These are phyloP conservation scores for Brachionus paranguensis DNA, from an alignment of 1,140 invertebrate species.

Conservation along the genomic window DNA sequence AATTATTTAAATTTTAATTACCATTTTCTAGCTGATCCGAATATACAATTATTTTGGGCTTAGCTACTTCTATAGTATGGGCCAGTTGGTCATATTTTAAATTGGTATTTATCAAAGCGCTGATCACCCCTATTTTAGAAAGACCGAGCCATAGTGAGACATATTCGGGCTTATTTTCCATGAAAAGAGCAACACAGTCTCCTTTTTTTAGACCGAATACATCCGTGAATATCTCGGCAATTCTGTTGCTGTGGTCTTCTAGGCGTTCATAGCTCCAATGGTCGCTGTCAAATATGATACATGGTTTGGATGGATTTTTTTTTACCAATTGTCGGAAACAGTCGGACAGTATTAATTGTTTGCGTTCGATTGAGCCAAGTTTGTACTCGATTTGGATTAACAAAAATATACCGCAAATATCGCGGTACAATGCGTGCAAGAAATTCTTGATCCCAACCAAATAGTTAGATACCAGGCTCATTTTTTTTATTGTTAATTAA, in stretches of 20 bases:
- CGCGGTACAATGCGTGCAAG: not conserved
- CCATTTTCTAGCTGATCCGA: not conserved
- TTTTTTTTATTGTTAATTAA: not conserved
- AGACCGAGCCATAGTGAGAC: slow-evolving; percentile 80
- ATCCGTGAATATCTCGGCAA: not conserved
- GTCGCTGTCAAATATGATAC: not conserved
- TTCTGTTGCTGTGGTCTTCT: not conserved
- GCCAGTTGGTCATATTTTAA: slow-evolving; percentile 67
- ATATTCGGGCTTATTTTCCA: slow-evolving; percentile 76
- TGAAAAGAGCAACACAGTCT: slow-evolving; percentile 74
- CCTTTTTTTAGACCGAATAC: slow-evolving; percentile 51
- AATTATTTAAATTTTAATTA: not conserved
- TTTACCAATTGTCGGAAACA: not conserved
- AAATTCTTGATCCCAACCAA: not conserved
- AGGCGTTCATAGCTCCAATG: not conserved
- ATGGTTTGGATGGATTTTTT: not conserved
- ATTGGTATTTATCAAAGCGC: slow-evolving; percentile 82
- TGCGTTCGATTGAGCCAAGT: not conserved
- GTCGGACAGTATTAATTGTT: not conserved
- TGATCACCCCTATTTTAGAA: slow-evolving; percentile 72
- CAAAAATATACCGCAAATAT: not conserved
- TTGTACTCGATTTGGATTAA: not conserved
- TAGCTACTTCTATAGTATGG: slow-evolving; percentile 73
- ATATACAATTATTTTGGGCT: slow-evolving; percentile 70
- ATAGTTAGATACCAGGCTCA: not conserved